These are phyloP conservation scores for Capromys pilorides DNA, from an alignment of 2,797 vertebrate genomes.

Conservation along the genomic window DNA sequence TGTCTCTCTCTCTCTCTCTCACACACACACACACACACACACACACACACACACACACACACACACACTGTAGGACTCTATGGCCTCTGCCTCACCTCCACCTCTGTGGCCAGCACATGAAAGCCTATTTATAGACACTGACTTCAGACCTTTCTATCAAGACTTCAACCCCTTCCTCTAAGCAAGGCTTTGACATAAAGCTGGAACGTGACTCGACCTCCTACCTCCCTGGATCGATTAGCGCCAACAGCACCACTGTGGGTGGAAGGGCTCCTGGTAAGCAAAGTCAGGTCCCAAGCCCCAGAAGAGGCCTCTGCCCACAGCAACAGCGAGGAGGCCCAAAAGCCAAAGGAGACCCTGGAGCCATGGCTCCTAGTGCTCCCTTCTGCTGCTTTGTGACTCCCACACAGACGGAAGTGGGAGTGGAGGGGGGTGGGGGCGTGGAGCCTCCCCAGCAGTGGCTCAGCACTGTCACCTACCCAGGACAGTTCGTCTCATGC, in stretches of 20 bases:
- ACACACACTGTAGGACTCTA: accelerated
- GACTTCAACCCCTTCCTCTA: not conserved
- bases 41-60: too few relatives aligned
- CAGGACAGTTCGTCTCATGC: not conserved
- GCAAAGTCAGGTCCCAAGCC: not conserved
- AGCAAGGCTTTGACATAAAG: not conserved
- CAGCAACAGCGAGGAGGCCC: not conserved
- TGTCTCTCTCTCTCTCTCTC: too few relatives aligned
- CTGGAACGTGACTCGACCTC: not conserved
- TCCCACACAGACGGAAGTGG: not conserved
- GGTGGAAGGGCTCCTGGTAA: not conserved
- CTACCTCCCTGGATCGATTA: not conserved
- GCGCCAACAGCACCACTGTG: not conserved
- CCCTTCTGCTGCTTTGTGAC: not conserved
- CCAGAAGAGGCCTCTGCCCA: not conserved
- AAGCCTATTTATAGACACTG: not conserved
- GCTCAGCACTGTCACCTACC: not conserved
- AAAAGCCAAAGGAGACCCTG: not conserved
- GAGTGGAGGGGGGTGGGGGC: not conserved
- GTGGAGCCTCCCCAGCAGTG: not conserved
- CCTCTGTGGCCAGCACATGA: too few relatives aligned
- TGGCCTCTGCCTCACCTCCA: not conserved
- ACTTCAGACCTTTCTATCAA: not conserved
- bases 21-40: too few relatives aligned
- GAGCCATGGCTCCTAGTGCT: not conserved